Base-by-base conservation (phyloP, 2,113 vertebrate species). In the Sitta europaea region DNA sequence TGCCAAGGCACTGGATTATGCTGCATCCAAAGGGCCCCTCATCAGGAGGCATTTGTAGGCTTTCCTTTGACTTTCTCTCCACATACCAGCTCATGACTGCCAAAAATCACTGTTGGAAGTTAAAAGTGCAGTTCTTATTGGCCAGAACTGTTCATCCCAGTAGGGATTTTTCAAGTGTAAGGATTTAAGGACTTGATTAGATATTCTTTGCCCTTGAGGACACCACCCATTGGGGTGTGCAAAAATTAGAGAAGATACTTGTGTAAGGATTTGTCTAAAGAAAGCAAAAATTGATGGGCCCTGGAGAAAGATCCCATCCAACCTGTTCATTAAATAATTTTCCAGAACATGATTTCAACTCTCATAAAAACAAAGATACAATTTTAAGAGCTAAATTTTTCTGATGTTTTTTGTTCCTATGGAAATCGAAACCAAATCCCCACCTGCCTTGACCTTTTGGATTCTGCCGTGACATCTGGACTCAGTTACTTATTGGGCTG, bases 361-460 rank as follows among this genome's bases (percentile, higher is more conserved):
- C 68, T 57, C 38, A 47, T 76, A 62, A 85, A 92, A 82, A 36
- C 25, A 87, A 67, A 91, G 31, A 65, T 73, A 82, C 35, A 28
- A n/a, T 72, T 68, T 57, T 45, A 62, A 58, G 75, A 66, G 45
- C 29, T 78, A 23, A 3, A 66, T 90, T 73, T 94, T 58, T n/a
- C 23, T 45, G n/a, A 5, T 76, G 38, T 80, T 62, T 92, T 75
- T 83, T 70, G 20, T 59, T 84, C 68, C 61, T 59, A 5, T 67
- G 67, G 72, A 90, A 96, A 87, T 15, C 38, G 67, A 77, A 82
- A 42, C 1, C 67, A 94, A 84, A 86, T 80, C 50, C 67, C 63
- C 38, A 58, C 17, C 59, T 80, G 68, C 18, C 83, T 17, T 91
- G 79, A 96, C 91, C 91, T 92, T 95, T 88, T 61, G 75, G 63